Evolutionary conservation across 2,888 invertebrate genomes (phyloP).

Genomic region (Netelia virgata): DNA sequence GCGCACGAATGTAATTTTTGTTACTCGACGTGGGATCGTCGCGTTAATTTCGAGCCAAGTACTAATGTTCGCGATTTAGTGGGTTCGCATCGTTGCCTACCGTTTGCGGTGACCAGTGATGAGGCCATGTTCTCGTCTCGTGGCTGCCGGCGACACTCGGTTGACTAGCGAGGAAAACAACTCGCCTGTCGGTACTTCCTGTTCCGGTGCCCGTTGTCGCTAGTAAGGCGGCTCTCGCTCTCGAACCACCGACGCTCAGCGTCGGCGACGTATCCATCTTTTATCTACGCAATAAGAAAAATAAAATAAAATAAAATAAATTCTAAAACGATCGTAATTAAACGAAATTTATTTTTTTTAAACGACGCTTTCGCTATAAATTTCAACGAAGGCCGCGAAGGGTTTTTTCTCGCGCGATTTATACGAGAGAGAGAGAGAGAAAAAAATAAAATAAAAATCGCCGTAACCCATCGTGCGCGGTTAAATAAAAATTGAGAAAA

Average conservation of each 20-base stretch:
- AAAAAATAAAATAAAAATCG: background rate
- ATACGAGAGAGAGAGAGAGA: too few relatives aligned
- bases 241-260: conserved; percentile 81
- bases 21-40: too few relatives aligned
- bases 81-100: conserved; percentile 73
- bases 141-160: conserved; percentile 73
- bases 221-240: conserved; percentile 82
- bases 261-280: conserved; percentile 83
- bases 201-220: conserved; percentile 80
- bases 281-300: conserved; percentile 22
- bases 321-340: conserved; percentile 2
- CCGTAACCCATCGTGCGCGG: background rate
- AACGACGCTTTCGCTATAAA: too few relatives aligned
- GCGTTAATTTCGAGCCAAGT: too few relatives aligned
- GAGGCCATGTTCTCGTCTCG: conserved; percentile 83
- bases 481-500: background rate
- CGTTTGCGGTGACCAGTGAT: conserved; percentile 83
- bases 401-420: too few relatives aligned
- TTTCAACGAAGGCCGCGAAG: too few relatives aligned
- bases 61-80: conserved; percentile 51
- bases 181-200: conserved; percentile 82
- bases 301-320: too few relatives aligned
- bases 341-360: background rate
- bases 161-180: conserved; percentile 82
- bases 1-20: too few relatives aligned